Conservation (phyloP, 2,113 vertebrate species). For the Spea bombifrons region DNA sequence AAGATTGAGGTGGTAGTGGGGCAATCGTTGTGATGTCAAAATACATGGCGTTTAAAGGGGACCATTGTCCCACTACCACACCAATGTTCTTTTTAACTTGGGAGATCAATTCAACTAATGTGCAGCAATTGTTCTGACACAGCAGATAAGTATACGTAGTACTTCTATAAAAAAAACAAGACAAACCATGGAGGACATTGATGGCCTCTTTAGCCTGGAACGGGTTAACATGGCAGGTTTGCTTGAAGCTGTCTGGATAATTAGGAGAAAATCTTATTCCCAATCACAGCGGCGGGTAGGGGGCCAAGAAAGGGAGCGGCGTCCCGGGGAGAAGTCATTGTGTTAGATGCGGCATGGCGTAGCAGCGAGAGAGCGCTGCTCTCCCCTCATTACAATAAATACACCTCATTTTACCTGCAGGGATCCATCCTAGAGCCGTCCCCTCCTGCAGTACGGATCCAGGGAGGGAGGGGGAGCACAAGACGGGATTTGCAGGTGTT, state of each 20-base stretch:
- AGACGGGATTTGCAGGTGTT: not conserved
- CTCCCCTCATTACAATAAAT: conserved; percentile 46
- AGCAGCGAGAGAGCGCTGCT: conserved; percentile 13
- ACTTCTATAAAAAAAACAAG: no score
- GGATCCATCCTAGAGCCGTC: conserved; percentile 20
- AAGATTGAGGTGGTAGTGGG: no score
- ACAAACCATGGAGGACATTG: no score
- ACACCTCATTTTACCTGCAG: conserved; percentile 48
- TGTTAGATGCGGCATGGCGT: conserved; percentile 31
- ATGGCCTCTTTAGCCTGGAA: not conserved
- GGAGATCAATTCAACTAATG: no score
- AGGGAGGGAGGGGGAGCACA: not conserved
- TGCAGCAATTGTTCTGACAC: no score
- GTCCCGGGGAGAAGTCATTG: conserved; percentile 39
- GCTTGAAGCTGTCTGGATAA: conserved; percentile 14
- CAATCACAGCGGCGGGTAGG: conserved; percentile 30
- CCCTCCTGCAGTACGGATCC: conserved; percentile 9
- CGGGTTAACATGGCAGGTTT: conserved; percentile 29
- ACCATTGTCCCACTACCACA: no score
- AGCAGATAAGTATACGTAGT: no score
- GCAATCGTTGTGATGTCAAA: no score
- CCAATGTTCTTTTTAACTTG: no score
- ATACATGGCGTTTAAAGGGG: no score
- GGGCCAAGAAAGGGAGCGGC: conserved; percentile 14
- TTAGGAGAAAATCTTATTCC: conserved; percentile 41